Evolutionary conservation across 2,888 invertebrate species (phyloP), one percentile per base, ranked within the genome.

Genomic region (Diaprepes abbreviatus): DNA sequence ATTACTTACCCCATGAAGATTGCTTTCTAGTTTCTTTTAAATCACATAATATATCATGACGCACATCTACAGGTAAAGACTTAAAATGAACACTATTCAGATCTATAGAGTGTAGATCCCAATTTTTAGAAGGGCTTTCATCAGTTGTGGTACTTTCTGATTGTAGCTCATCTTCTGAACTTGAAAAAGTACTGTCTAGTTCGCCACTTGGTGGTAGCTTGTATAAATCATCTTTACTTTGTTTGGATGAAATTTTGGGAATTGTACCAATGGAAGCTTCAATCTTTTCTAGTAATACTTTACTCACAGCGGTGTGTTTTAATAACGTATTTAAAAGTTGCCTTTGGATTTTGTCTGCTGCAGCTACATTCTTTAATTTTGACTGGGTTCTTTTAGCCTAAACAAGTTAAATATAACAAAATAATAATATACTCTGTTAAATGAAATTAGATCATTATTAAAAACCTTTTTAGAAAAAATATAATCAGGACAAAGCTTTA

Each of bases 11-110:
- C 96, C 96, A 96, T 1, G 95, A 95, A 75, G 91, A 93, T 85
- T 93, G 93, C 83, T 97, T 97, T 72, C 95, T 89, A 1, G 93
- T 93, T 82, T 96, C 96, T 83, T 95, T 95, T 70, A 98, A 87
- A 78, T 97, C 97, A 10, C 92, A 89, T 1, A 98, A 87, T 76
- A 98, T 91, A 82, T 98, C 97, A 85, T 96, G 95, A 66, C 95
- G 92, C n/a, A 96, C 91, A 83, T 96, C 95, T 0, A 93, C 88
- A 2, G 97, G 95, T 66, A 98, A 84, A 21, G 87, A 88, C 79
- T 90, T 91, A 81, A 98, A 98, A 73, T 93, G 89, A 2, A 89
- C 86, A 58, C 93, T 93, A 63, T 91, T 89, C 17, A 95, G 88
- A 85, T 97, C 93, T 38, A 97, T 89, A 1, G 89, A 87, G 80